These are phyloP conservation scores for Silurus aristotelis DNA, from an alignment of 2,797 vertebrate species.

Conservation along the genomic window DNA sequence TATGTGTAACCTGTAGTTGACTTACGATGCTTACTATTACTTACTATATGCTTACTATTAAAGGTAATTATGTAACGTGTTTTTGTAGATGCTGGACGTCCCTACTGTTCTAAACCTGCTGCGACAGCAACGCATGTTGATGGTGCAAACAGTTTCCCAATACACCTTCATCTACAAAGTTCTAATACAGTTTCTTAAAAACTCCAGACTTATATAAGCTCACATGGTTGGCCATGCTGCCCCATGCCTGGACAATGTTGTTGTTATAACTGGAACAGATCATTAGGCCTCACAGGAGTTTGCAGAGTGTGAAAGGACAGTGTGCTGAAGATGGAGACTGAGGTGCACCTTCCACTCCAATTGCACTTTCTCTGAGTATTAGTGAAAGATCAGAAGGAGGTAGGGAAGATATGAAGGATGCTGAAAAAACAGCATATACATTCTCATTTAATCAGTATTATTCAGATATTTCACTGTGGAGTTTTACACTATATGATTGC, in stretches of 20 bases:
- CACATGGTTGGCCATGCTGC: neutral
- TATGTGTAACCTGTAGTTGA: conserved; percentile 6
- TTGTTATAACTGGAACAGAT: conserved; percentile 29
- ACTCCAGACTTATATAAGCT: conserved; percentile 91
- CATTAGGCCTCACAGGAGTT: conserved; percentile 29
- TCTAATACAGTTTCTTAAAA: conserved; percentile 93
- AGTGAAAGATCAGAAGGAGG: conserved; percentile 48
- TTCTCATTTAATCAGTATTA: conserved; percentile 69
- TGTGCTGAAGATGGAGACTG: conserved; percentile 4
- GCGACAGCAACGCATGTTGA: conserved; percentile 92
- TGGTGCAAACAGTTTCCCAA: conserved; percentile 95
- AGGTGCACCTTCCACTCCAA: conserved; percentile 8
- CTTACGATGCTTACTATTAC: neutral
- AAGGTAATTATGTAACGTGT: neutral
- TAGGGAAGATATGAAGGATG: conserved; percentile 52
- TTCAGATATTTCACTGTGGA: conserved; percentile 58
- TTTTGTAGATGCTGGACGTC: conserved; percentile 83
- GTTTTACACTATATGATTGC: conserved; percentile 62
- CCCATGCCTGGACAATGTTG: conserved; percentile 26
- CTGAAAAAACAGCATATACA: conserved; percentile 56
- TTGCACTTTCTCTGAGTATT: conserved; percentile 56
- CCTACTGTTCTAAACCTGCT: conserved; percentile 83
- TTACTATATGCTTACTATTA: neutral
- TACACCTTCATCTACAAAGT: conserved; percentile 95
- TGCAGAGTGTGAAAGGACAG: conserved; percentile 48